These are phyloP conservation scores for Allophyes oxyacanthae DNA, from an alignment of 2,888 invertebrate genomes.

Conservation along the genomic window DNA sequence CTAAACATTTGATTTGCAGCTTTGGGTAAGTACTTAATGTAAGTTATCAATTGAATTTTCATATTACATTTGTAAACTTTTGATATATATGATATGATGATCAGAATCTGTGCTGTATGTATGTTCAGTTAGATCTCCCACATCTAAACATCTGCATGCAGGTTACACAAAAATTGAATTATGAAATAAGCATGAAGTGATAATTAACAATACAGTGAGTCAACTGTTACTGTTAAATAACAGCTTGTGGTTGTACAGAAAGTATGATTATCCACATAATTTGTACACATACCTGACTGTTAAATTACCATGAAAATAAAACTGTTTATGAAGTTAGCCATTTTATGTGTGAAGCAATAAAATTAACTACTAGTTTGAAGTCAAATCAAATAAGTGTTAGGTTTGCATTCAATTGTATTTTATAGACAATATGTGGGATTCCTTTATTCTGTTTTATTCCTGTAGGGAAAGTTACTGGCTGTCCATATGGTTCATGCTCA, in stretches of 20 bases:
- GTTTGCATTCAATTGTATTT: too few species aligned
- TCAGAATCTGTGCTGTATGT: too few species aligned
- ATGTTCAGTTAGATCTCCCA: too few species aligned
- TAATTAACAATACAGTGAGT: not conserved
- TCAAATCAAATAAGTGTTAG: too few species aligned
- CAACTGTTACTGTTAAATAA: not conserved
- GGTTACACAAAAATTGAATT: not conserved
- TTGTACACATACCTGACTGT: not conserved
- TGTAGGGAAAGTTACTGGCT: too few species aligned
- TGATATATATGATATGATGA: too few species aligned
- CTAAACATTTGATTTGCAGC: conserved; percentile 24
- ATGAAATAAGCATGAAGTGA: not conserved
- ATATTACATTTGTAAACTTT: not conserved
- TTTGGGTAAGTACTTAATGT: conserved; percentile 39
- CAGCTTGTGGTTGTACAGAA: not conserved
- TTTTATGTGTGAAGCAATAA: not conserved
- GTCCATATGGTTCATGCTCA: too few species aligned
- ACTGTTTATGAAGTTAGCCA: not conserved
- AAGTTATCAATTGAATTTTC: conserved; percentile 8
- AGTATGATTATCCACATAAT: not conserved
- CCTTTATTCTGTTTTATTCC: too few species aligned
- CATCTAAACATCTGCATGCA: not conserved
- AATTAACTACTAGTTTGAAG: not conserved
- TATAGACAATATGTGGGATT: too few species aligned
- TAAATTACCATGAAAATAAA: not conserved